Percentiles rank a stretch among this genome's conserved stretches.
These are phyloP conservation scores for Muntiacus reevesi DNA, from an alignment of 2,113 vertebrate species.

Conservation along the genomic window DNA sequence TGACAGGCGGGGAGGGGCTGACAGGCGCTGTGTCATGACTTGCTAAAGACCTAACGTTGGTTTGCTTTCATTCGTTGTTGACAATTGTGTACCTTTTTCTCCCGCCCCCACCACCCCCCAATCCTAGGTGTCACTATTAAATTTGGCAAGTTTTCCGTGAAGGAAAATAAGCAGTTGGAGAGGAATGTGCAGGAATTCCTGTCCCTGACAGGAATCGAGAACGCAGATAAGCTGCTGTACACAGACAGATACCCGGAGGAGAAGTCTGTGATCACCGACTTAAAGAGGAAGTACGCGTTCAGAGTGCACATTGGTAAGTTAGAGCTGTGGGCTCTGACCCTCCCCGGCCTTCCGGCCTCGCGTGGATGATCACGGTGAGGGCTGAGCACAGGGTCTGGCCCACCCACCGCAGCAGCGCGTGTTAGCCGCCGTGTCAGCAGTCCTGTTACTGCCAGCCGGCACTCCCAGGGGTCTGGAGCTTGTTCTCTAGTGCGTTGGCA, in stretches of 20 bases:
- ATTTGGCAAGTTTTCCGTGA: conserved; percentile 81
- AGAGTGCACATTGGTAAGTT: conserved; percentile 78
- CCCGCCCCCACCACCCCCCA: fast-evolving
- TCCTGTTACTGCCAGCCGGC: background rate
- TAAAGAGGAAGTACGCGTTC: conserved; percentile 76
- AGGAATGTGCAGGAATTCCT: conserved; percentile 80
- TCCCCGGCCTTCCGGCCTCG: background rate
- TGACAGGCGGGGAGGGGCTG: fast-evolving
- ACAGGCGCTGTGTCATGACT: fast-evolving
- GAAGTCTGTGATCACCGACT: conserved; percentile 44
- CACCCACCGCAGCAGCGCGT: fast-evolving
- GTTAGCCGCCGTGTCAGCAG: fast-evolving
- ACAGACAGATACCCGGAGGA: conserved; percentile 77
- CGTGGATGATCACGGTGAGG: fast-evolving
- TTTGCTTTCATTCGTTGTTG: background rate
- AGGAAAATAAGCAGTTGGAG: conserved; percentile 80
- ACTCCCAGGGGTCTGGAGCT: background rate
- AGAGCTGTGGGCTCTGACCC: fast-evolving
- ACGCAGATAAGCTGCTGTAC: conserved; percentile 80
- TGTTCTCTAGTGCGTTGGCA: fast-evolving
- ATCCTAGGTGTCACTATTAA: conserved; percentile 77
- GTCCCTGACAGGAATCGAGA: conserved; percentile 74
- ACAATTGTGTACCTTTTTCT: background rate
- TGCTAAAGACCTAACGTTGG: background rate
- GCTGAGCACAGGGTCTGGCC: fast-evolving